Conservation (phyloP, 2,888 invertebrate genomes). For the Cephus nigrinus region DNA sequence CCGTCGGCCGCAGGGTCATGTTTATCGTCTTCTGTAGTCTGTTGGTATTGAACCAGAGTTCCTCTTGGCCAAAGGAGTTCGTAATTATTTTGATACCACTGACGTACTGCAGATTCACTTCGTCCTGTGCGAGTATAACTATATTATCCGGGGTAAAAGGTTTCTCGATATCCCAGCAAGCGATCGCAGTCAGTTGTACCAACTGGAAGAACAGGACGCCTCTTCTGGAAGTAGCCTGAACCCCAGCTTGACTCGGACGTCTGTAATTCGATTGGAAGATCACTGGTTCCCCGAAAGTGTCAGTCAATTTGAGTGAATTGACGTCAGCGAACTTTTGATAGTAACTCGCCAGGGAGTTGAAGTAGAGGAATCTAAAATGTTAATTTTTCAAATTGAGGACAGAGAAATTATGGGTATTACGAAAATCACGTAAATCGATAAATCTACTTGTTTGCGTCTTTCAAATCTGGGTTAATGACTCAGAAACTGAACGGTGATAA, state of each 20-base stretch:
- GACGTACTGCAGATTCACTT: conserved; percentile 57
- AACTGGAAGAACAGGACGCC: conserved; percentile 65
- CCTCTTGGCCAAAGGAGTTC: conserved; percentile 54
- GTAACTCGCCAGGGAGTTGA: conserved; percentile 63
- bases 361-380: conserved; percentile 59
- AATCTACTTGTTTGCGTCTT: not conserved
- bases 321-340: conserved; percentile 56
- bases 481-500: not conserved
- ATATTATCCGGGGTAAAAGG: conserved; percentile 59
- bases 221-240: conserved; percentile 58
- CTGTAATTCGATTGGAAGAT: conserved; percentile 56
- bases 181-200: conserved; percentile 60
- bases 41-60: conserved; percentile 63
- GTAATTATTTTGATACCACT: conserved; percentile 60
- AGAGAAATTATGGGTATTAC: not conserved
- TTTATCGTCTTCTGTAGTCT: conserved; percentile 63
- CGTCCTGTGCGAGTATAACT: conserved; percentile 55
- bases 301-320: conserved; percentile 49
- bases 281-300: conserved; percentile 44
- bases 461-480: not conserved
- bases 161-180: conserved; percentile 64
- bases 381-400: not conserved
- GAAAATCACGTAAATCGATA: not conserved
- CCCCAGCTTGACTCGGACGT: conserved; percentile 61
- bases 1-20: conserved; percentile 48